phyloP scores from a whole-genome alignment of 2,113 vertebrate species.

The Empidonax traillii region DNA sequence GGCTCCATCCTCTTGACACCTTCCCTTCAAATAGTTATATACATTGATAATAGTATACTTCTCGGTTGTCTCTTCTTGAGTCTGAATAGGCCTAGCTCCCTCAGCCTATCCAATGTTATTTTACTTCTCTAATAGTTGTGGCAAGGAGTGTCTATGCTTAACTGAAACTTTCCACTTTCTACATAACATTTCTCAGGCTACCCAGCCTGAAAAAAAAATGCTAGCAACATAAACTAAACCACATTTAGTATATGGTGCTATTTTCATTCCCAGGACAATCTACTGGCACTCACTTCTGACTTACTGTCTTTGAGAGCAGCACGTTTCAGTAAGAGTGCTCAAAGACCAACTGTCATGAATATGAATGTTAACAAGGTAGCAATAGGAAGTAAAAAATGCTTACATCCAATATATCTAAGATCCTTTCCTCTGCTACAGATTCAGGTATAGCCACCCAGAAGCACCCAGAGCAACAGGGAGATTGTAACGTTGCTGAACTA shows the following conservation, averaged over 20 bases:
- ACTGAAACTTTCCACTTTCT: background rate
- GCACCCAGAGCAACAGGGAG: background rate
- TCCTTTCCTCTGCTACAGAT: background rate
- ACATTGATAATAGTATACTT: background rate
- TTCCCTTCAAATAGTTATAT: background rate
- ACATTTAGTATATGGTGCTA: background rate
- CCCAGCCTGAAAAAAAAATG: background rate
- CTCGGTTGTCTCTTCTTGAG: background rate
- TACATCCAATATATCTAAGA: background rate
- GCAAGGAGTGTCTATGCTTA: background rate
- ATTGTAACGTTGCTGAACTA: background rate
- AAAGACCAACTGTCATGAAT: background rate
- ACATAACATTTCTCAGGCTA: background rate
- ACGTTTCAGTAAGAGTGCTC: background rate
- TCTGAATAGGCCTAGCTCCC: background rate
- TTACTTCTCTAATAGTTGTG: background rate
- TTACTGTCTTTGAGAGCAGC: background rate
- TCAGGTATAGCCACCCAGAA: background rate
- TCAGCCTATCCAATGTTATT: background rate
- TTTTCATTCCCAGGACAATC: background rate
- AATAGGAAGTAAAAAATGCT: background rate
- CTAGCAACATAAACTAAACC: background rate
- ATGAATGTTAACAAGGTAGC: background rate
- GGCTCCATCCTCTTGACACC: background rate
- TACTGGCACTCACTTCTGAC: background rate